Evolutionary conservation across 2,888 invertebrate genomes (phyloP), one percentile per base, ranked within the genome.

Genomic region (Diogma glabrata): DNA sequence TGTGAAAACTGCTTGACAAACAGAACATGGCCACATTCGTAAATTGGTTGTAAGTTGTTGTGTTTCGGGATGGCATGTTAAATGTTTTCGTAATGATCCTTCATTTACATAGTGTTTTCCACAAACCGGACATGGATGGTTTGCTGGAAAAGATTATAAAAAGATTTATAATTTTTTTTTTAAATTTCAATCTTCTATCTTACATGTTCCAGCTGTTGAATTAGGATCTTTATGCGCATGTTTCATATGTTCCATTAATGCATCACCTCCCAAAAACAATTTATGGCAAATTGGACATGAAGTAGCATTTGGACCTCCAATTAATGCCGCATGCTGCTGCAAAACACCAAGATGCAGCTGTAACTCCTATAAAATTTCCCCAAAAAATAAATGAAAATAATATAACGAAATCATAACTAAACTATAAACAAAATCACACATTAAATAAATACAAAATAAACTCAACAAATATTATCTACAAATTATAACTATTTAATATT

Each of bases 31-130:
- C 92, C 92, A 93, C 91, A 92, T 93, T 67, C 92, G 78, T 58
- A 93, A 77, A 60, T 88, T 86, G 66, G 84, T 85, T 60, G 88
- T 85, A 58, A 89, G 77, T 69, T 88, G 89, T 59, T 83, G 80
- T 50, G 90, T 88, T 75, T 92, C 92, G 47, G 92, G 92, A 72
- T 93, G 93, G 65, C 91, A 90, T 59, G 92, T 90, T 63, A 93
- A 78, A 71, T 93, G 93, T 72, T 93, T 92, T 66, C 92, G 79
- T 64, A 92, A 73, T 58, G 90, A 90, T 55, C 92, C 91, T 72
- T 93, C 92, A 73, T 92, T 92, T 60, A 92, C 92, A 72, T 93
- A 93, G 72, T 92, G 91, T 73, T 93, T 93, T 60, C 92, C 92
- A 72, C 93, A 93, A 43, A 93, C 88, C 19, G 92, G 93, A 67